Evolutionary conservation across 2,113 vertebrate species (phyloP).

Genomic region (Neogobius melanostomus): DNA sequence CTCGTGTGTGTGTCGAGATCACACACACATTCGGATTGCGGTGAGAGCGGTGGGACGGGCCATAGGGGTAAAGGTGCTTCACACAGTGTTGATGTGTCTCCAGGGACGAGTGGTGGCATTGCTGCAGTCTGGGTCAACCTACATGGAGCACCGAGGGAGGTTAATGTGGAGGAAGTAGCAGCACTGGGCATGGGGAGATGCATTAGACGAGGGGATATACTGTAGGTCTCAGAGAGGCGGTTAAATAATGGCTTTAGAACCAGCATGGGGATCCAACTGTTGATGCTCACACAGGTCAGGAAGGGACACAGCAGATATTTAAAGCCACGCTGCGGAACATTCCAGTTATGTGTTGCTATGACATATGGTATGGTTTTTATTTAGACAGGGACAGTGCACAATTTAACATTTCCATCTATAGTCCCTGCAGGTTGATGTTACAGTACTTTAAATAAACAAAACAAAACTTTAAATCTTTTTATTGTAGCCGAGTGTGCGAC

Average conservation of each 20-base stretch:
- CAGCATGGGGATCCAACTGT: neutral
- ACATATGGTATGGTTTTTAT: no score
- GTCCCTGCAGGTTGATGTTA: no score
- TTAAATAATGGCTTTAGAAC: neutral
- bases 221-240: neutral
- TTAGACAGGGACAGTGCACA: no score
- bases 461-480: no score
- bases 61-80: slow-evolving; percentile 5
- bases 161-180: slow-evolving; percentile 40
- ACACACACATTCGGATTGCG: slow-evolving; percentile 15
- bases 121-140: slow-evolving; percentile 49
- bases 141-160: slow-evolving; percentile 43
- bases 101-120: slow-evolving; percentile 26
- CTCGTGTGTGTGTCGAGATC: slow-evolving; percentile 24
- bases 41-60: slow-evolving; percentile 12
- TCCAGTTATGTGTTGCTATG: no score
- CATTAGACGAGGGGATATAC: neutral
- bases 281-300: neutral
- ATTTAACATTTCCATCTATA: no score
- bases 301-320: no score
- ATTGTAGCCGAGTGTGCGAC: no score
- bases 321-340: no score
- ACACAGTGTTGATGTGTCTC: neutral
- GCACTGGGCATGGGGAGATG: neutral
- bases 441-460: no score